Evolutionary conservation across 2,113 vertebrate genomes (phyloP), one percentile per base, ranked within the genome.

Genomic region (Tichodroma muraria): DNA sequence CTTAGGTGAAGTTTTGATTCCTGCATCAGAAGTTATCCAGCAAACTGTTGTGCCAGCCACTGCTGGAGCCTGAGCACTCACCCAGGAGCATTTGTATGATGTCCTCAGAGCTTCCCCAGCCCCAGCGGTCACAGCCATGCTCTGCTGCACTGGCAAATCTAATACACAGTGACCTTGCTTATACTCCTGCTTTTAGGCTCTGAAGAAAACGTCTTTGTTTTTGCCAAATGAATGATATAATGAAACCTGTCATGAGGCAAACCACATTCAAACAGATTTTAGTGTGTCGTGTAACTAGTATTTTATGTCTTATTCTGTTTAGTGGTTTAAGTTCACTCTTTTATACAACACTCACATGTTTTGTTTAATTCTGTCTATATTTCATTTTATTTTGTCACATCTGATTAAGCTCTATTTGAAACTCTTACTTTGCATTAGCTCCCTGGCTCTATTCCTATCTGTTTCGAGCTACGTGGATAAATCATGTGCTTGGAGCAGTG

Each of bases 161-260:
- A 80, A 78, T 80, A 60, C 88, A n/a, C 13, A 3, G 4, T 92
- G 91, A 95, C 93, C 94, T 95, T 90, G 88, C 44, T 60, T 88
- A 64, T 53, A 28, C 53, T 88, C 54, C 72, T 86, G 76, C 88
- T 92, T 61, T 92, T 78, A 53, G 85, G 65, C 80, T 93, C 80
- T 28, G 77, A 85, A 94, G 93, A 94, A 93, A 83, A 88, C 57
- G 13, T 83, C 78, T 93, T 95, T 85, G 92, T 86, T 96, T 96
- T 76, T 92, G 83, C 92, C 71, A 96, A 94, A 92, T 83, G 84
- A 68, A 85, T 76, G 76, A 91, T 80, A 75, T 85, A 92, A 94
- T 96, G 88, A 93, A 96, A 89, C 50, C 68, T 92, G 88, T 95
- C 92, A 93, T 66, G 53, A 87, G 84, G 87, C 78, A 93, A 91